Conservation (phyloP, 2,797 vertebrate species). For the Macropodus opercularis region DNA sequence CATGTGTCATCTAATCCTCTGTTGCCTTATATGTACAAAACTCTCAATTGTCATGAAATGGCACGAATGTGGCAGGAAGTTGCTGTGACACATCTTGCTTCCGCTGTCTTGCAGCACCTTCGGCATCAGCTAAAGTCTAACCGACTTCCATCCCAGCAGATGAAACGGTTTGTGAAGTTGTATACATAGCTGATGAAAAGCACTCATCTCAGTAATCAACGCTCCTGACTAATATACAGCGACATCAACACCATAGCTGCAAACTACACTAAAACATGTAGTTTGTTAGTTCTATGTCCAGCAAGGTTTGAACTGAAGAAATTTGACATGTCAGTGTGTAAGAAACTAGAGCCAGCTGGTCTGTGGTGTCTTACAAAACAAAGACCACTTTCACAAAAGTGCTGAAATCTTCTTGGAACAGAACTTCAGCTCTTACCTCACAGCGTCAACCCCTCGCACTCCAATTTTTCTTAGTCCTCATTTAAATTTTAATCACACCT, state of each 20-base stretch:
- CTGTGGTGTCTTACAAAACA: slow-evolving; percentile 41
- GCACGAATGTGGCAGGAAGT: slow-evolving; percentile 75
- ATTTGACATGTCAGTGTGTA: slow-evolving; percentile 31
- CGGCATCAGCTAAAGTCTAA: not conserved
- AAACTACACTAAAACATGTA: too few relatives aligned
- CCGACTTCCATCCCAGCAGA: slow-evolving; percentile 13
- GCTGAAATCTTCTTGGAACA: slow-evolving; percentile 52
- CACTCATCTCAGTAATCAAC: not conserved
- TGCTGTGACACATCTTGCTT: slow-evolving; percentile 70
- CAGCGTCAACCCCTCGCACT: slow-evolving; percentile 14
- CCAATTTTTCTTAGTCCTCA: not conserved
- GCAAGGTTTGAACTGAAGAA: slow-evolving; percentile 41
- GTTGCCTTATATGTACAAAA: slow-evolving; percentile 84
- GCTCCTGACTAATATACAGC: not conserved
- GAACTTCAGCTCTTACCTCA: slow-evolving; percentile 38
- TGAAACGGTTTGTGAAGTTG: not conserved
- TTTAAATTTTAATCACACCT: slow-evolving; percentile 36
- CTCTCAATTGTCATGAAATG: slow-evolving; percentile 32
- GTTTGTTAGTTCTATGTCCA: slow-evolving; percentile 18
- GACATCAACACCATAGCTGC: too few relatives aligned
- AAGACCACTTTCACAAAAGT: slow-evolving; percentile 58
- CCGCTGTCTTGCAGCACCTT: slow-evolving; percentile 53
- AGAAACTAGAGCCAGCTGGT: slow-evolving; percentile 49
- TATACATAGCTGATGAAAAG: not conserved
- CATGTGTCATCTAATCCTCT: slow-evolving; percentile 67